Percentiles rank a stretch among this genome's conserved stretches.
These are phyloP conservation scores for Cottoperca gobio DNA, from an alignment of 2,797 vertebrate genomes.

Conservation along the genomic window DNA sequence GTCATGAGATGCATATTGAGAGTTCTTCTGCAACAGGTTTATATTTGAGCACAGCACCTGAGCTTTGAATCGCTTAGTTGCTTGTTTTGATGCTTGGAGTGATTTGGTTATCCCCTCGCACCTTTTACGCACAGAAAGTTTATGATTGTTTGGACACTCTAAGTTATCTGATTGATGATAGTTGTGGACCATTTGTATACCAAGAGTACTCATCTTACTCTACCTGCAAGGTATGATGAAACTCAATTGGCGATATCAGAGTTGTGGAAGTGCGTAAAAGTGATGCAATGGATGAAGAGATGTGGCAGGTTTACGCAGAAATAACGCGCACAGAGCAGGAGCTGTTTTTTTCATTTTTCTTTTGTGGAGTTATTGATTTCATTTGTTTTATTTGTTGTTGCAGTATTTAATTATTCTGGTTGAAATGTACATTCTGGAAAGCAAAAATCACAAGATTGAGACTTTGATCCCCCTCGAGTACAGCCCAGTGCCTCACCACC, in stretches of 20 bases:
- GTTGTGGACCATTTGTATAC: neutral
- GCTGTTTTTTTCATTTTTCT: neutral
- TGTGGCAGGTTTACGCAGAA: conserved; percentile 19
- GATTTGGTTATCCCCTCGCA: conserved; percentile 13
- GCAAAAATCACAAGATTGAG: neutral
- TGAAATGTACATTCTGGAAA: neutral
- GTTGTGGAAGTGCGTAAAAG: conserved; percentile 56
- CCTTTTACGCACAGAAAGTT: conserved; percentile 63
- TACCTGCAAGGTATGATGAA: neutral
- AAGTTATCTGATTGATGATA: neutral
- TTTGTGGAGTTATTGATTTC: neutral
- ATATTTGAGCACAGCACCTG: neutral
- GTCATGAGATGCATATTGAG: neutral
- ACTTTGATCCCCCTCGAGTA: conserved; percentile 1
- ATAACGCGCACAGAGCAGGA: neutral
- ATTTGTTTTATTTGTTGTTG: neutral
- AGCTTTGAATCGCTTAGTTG: neutral
- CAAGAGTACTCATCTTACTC: neutral
- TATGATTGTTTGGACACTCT: neutral
- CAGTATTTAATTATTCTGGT: neutral
- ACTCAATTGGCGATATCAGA: neutral
- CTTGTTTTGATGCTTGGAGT: neutral
- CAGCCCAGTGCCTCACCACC: neutral
- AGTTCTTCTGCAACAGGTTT: neutral
- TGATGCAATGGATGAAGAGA: conserved; percentile 39